Evolutionary conservation across 30 jellyfish, hydroid and myxozoan species (phyloP), one percentile per base, ranked within the genome.

Genomic region (Sanderia malayensis): DNA sequence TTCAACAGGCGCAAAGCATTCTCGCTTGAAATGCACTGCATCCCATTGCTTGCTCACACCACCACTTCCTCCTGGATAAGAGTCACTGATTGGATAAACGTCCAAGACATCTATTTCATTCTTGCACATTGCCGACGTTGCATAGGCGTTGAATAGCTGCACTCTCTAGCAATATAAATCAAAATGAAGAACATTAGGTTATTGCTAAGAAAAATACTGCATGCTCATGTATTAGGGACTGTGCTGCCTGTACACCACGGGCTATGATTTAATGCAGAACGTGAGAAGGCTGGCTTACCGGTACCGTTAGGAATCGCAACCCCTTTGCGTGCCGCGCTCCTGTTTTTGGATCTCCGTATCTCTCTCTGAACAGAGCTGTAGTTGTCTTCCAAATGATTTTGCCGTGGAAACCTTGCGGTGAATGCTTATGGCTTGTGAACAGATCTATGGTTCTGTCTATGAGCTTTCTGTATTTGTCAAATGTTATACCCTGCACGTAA

Each of bases 61-160:
- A 31, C 99, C 95, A 26, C 96, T 93, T 25, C 99, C 99, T 2
- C 32, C 82, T 23, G 99, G 99, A 71, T 71, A 93, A 2, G 99
- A 80, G 58, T 76, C 93, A 47, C 96, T 85, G 78, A 93, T 93
- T 19, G 99, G 96, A 70, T 85, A 80, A 8, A 93, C 92, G 67
- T 93, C 99, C 11, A 93, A 46, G 25, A 93, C 94, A 53, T 81
- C 87, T 46, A 93, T 67, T 19, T 95, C 96, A 37, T 89, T 82
- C 32, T 71, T 69, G 82, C 99, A 93, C 99, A 93, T 85, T 28
- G 85, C 69, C 23, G 94, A 73, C 0, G 99, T 85, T 0, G 99
- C 93, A 45, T 64, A 85, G 0, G 99, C 99, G 61, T 93, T 93
- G 96, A 49, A 93, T 23, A 93, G 74, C 67, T 83, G 92, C 33